Conservation (phyloP, 1,140 invertebrate genomes). For the Sycobia sp. region DNA sequence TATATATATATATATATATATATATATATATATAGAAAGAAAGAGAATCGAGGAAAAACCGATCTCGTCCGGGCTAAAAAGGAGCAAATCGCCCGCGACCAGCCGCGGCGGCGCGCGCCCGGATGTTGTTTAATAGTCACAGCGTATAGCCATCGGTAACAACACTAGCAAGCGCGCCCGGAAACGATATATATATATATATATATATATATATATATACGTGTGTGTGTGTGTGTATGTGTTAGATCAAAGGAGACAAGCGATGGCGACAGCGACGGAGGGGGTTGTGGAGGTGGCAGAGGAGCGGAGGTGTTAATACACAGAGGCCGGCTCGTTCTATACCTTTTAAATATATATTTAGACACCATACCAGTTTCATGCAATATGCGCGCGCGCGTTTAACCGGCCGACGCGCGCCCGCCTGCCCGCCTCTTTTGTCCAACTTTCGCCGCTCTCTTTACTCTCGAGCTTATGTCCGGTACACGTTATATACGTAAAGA, state of each 20-base stretch:
- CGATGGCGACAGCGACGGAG: constrained; percentile 26
- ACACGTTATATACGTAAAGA: no score
- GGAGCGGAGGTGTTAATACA: constrained; percentile 58
- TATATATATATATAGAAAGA: no score
- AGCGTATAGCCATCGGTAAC: no score
- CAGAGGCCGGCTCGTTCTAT: constrained; percentile 55
- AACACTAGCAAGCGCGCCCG: no score
- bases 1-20: no score
- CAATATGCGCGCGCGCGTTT: constrained; percentile 64
- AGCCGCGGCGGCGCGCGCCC: background rate
- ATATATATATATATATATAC: no score
- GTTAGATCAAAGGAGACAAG: constrained; percentile 17
- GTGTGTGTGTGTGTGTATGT: no score
- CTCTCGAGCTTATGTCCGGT: no score
- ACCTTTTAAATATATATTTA: no score
- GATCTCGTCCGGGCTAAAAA: constrained; percentile 23
- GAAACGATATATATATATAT: no score
- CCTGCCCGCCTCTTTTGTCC: background rate
- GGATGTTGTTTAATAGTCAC: constrained; percentile 9
- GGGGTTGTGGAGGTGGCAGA: background rate
- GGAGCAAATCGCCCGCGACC: constrained; percentile 8
- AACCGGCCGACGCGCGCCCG: constrained; percentile 56
- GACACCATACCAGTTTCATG: constrained; percentile 63
- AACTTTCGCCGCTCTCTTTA: background rate
- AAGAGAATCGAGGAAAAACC: constrained; percentile 28